Conservation (phyloP, 2,888 invertebrate genomes). For the Phengaris alcon region DNA sequence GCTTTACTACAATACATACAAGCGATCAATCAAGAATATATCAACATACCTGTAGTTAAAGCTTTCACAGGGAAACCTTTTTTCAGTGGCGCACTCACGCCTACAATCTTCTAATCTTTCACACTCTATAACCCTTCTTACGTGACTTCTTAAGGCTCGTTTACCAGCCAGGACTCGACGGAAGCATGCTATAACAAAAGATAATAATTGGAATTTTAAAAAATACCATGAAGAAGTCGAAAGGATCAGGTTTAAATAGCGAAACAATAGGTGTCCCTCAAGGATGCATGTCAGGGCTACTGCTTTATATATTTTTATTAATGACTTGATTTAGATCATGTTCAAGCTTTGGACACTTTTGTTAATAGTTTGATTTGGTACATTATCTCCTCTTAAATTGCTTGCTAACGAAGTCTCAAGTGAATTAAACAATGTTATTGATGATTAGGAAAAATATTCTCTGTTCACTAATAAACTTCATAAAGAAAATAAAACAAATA, state of each 20-base stretch:
- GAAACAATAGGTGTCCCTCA: not conserved
- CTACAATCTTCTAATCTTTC: conserved; percentile 88
- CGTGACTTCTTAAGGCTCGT: conserved; percentile 83
- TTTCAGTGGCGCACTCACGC: conserved; percentile 86
- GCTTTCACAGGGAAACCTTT: conserved; percentile 87
- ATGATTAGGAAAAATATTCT: too few species aligned
- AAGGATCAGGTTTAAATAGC: not conserved
- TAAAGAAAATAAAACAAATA: too few species aligned
- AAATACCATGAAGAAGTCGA: not conserved
- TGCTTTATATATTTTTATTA: not conserved
- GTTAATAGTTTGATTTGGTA: too few species aligned
- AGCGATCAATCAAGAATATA: not conserved
- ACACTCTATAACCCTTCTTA: conserved; percentile 83
- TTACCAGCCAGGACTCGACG: conserved; percentile 87
- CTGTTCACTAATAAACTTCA: too few species aligned
- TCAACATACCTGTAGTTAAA: conserved; percentile 87
- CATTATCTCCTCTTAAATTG: too few species aligned
- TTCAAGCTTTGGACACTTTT: not conserved
- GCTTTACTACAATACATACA: not conserved
- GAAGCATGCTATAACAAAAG: conserved; percentile 84
- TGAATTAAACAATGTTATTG: too few species aligned
- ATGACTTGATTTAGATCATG: not conserved
- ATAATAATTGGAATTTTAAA: not conserved
- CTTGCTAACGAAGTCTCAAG: too few species aligned
- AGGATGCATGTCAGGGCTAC: not conserved